Percentiles rank a stretch among this genome's conserved stretches.
These are phyloP conservation scores for Suillia variegata DNA, from an alignment of 2,888 invertebrate species.

Conservation along the genomic window DNA sequence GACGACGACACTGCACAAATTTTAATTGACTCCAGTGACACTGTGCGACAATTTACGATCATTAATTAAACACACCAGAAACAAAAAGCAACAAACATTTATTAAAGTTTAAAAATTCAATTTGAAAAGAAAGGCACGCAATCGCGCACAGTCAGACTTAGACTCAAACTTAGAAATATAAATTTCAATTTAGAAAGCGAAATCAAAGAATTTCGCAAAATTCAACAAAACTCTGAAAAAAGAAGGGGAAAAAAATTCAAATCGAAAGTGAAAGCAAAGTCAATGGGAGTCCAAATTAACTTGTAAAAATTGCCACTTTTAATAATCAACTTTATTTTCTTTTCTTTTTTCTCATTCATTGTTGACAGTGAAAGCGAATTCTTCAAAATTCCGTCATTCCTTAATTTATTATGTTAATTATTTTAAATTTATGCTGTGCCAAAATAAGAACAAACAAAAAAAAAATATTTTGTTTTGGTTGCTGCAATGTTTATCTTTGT, in stretches of 20 bases:
- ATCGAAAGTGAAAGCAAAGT: background rate
- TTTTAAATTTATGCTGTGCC: too few relatives aligned
- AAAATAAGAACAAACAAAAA: too few relatives aligned
- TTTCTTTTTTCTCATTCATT: too few relatives aligned
- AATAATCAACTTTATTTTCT: too few relatives aligned
- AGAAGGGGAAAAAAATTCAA: background rate
- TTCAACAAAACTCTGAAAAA: background rate
- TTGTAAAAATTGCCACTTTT: too few relatives aligned
- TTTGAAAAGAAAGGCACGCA: background rate
- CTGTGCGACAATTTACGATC: background rate
- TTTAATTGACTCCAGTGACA: slow-evolving; percentile 14
- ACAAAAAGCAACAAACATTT: background rate
- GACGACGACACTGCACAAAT: background rate
- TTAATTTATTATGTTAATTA: too few relatives aligned
- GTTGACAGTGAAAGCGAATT: too few relatives aligned
- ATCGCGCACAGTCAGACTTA: background rate
- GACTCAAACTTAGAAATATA: background rate
- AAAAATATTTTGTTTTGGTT: too few relatives aligned
- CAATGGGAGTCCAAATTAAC: background rate
- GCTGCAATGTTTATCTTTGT: too few relatives aligned
- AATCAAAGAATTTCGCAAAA: slow-evolving; percentile 3
- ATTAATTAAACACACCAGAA: background rate
- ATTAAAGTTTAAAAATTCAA: background rate
- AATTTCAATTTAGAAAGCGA: slow-evolving; percentile 4
- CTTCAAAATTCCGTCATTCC: too few relatives aligned